Percentiles rank a stretch among this genome's conserved stretches.
Evolutionary conservation across 2,888 invertebrate genomes (phyloP).

Genomic region (Andrena fulva): DNA sequence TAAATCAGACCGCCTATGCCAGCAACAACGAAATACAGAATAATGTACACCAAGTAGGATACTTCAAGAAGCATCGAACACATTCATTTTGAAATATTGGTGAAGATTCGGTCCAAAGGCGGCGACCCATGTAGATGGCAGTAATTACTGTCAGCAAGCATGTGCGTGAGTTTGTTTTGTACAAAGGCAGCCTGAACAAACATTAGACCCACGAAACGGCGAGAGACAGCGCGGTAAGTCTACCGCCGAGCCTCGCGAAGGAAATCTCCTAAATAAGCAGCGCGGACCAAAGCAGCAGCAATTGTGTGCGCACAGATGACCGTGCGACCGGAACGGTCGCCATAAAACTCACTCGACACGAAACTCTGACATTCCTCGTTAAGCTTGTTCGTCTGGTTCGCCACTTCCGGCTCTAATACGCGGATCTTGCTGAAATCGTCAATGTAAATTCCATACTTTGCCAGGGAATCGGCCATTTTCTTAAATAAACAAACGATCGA

Average conservation of each 20-base stretch:
- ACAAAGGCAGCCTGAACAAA: slow-evolving; percentile 5
- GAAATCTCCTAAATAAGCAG: not conserved
- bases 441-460: slow-evolving; percentile 93
- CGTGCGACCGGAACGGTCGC: not conserved
- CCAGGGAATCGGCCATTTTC: slow-evolving; percentile 90
- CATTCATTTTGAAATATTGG: slow-evolving; percentile 21
- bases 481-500: slow-evolving; percentile 60
- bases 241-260: slow-evolving; percentile 6
- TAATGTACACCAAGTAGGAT: not conserved
- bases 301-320: not conserved
- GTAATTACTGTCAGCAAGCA: slow-evolving; percentile 42
- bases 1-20: too few species aligned
- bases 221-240: slow-evolving; percentile 35
- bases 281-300: not conserved
- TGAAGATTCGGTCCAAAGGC: slow-evolving; percentile 27
- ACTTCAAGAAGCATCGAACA: not conserved
- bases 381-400: slow-evolving; percentile 92
- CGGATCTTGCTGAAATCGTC: slow-evolving; percentile 95
- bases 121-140: slow-evolving; percentile 58
- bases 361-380: slow-evolving; percentile 95
- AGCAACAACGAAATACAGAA: not conserved
- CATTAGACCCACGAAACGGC: slow-evolving; percentile 10
- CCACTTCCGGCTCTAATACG: slow-evolving; percentile 91
- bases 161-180: slow-evolving; percentile 41
- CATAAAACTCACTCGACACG: slow-evolving; percentile 90